Conservation (phyloP, 2,113 vertebrate genomes). For the Lamprologus tigripictilis region DNA sequence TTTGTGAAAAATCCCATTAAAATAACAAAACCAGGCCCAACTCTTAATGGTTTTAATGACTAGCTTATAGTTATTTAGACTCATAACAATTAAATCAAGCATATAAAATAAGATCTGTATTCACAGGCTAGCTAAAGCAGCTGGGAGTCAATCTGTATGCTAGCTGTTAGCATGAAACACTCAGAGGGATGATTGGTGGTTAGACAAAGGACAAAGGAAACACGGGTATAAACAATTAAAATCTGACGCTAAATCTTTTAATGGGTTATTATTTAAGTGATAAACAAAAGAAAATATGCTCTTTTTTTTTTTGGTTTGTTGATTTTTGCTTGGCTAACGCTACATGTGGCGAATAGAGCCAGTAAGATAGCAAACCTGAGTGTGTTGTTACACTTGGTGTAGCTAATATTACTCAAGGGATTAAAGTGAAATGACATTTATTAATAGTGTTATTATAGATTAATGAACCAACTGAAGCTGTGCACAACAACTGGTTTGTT, state of each 20-base stretch:
- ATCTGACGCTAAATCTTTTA: rapidly evolving
- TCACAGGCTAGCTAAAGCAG: neutral
- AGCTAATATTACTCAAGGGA: rapidly evolving
- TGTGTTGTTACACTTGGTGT: neutral
- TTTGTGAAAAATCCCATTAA: neutral
- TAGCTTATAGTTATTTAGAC: neutral
- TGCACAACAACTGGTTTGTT: neutral
- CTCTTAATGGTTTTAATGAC: neutral
- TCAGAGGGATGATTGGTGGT: neutral
- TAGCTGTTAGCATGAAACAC: neutral
- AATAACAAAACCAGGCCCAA: neutral
- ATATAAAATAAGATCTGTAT: neutral
- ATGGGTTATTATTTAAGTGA: neutral
- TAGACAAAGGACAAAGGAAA: neutral
- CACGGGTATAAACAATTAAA: neutral
- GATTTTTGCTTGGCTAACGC: neutral
- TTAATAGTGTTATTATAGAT: neutral
- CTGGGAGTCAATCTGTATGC: neutral
- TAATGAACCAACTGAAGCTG: neutral
- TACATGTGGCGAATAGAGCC: neutral
- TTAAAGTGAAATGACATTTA: neutral
- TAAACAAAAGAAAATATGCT: neutral
- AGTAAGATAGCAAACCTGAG: neutral
- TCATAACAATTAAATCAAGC: neutral
- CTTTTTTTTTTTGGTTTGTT: neutral